Conservation (phyloP, 1,140 invertebrate species). For the Pseudomyrmex gracilis region DNA sequence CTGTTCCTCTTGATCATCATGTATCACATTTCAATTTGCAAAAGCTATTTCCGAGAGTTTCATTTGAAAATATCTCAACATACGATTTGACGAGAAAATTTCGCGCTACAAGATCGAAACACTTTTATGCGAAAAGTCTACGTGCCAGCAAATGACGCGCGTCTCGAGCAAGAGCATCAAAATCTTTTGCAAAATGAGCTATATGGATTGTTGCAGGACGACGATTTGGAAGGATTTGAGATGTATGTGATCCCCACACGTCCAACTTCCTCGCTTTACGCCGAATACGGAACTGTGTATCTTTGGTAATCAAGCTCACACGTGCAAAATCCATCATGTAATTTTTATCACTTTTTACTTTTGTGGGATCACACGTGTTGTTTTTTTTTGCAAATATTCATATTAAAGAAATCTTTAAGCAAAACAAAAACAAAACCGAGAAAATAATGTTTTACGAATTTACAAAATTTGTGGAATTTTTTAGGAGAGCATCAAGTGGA, state of each 20-base stretch:
- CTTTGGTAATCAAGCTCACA: slow-evolving; percentile 30
- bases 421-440: not conserved
- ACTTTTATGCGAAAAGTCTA: slow-evolving; percentile 13
- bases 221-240: slow-evolving; percentile 58
- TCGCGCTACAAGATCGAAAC: not conserved
- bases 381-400: slow-evolving; percentile 14
- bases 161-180: slow-evolving; percentile 4
- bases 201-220: slow-evolving; percentile 70
- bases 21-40: slow-evolving; percentile 3
- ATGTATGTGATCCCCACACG: slow-evolving; percentile 49
- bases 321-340: not conserved
- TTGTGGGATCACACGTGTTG: slow-evolving; percentile 19
- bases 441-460: not conserved
- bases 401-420: not conserved
- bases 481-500: slow-evolving; percentile 49
- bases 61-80: not conserved
- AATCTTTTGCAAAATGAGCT: slow-evolving; percentile 61
- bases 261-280: slow-evolving; percentile 20
- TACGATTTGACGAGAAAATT: not conserved
- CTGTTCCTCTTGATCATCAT: slow-evolving; percentile 31
- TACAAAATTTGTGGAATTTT: slow-evolving; percentile 17
- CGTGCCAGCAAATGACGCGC: not conserved
- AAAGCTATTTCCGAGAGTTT: not conserved
- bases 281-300: slow-evolving; percentile 54
- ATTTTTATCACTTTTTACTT: slow-evolving; percentile 29